Evolutionary conservation across 2,113 vertebrate genomes (phyloP), one percentile per base, ranked within the genome.

Genomic region (Ailurus styani): DNA sequence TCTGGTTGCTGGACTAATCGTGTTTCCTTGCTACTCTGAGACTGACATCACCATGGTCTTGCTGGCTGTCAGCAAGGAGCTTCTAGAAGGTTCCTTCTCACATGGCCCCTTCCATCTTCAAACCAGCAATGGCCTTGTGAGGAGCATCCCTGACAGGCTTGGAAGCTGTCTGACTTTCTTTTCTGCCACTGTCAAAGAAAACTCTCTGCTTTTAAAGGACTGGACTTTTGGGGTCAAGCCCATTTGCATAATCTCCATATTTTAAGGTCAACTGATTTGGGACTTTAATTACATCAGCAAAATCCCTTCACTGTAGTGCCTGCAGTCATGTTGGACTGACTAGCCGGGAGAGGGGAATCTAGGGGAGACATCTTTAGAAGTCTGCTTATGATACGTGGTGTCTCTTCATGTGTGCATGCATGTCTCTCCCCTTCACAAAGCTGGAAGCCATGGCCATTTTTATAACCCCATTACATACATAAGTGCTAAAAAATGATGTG

Each of bases 351-450:
- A 50, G 1, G 11, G 42, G 57, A 88, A 27, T 0, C 11, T 50
- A 37, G 12, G 9, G 34, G 9, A 12, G 21, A 6, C 45, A 70
- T 52, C 31, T 20, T 77, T 37, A 55, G 20, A 50, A 90, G 91
- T 86, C 23, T 93, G 40, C 15, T 75, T 34, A 57, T 2, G 62
- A 6, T n/a, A 25, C 6, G 55, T 29, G 7, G 0, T 78, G 27
- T 68, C 34, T 66, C 4, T 45, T 27, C 45, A 4, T n/a, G 2
- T 34, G 10, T 3, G 0, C 55, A 0, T 11, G 2, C 6, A 15
- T 21, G 27, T 78, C 45, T 52, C 47, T 52, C 47, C 7, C 34
- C 18, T 68, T 93, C 55, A 82, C 23, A 79, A 95, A 84, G 37
- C 27, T 95, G 15, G 34, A 68, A 88, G 77, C 25, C 70, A 62